Base-by-base conservation (phyloP, 2,888 invertebrate genomes). In the Phortica okadai region DNA sequence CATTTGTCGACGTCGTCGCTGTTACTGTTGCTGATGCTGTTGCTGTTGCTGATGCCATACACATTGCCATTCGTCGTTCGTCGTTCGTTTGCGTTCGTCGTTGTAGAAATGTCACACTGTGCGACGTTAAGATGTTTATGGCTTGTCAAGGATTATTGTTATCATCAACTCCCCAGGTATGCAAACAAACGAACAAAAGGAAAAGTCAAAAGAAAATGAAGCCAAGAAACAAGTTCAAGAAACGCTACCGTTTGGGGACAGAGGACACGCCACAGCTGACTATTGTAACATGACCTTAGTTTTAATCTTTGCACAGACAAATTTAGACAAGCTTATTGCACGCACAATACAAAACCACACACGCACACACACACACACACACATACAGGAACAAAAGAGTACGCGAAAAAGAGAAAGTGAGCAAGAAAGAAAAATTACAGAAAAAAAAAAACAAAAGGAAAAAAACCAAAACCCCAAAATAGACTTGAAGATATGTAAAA, bases 81-180 rank as follows among this genome's bases (percentile, higher is more conserved):
- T 41, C 44, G 33, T 56, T 73, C 33, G 33, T 33, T 33, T 2
- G 33, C 33, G 33, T 2, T 5, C 4, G 33, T 33, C 33, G 69
- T 54, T 56, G 70, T 25, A 75, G 25, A 64, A 62, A 80, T 67
- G 69, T 74, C 72, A 79, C 77, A 76, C 79, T 75, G 72, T 59
- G 45, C 44, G 59, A 58, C 73, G 85, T 83, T 84, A 85, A 88
- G 88, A 85, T 88, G 88, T 85, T 85, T 85, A 85, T 85, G 87
- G 87, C 83, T 84, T 85, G 85, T 88, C 85, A 85, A 85, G 85
- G 85, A 88, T 85, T 85, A 85, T 85, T 85, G 88, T 85, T 85
- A 85, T 85, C 85, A 84, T 82, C 88, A 82, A 86, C 79, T 82
- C 81, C 87, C 88, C 85, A 85, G 85, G 86, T 85, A 87, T 87